phyloP scores from a whole-genome alignment of 2,888 invertebrate species.

The Meiosimyza platycephala region DNA sequence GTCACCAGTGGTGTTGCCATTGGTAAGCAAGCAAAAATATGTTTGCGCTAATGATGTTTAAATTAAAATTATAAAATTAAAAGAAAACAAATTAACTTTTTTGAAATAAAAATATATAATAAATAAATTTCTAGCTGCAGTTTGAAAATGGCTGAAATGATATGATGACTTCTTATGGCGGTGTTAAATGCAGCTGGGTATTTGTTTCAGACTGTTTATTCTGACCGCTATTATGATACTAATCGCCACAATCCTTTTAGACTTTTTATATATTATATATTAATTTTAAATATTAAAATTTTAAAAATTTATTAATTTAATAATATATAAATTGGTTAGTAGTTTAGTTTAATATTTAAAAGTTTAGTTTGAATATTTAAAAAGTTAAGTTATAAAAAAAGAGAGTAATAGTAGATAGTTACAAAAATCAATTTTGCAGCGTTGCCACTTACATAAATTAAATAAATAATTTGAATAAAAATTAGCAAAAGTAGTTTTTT shows the following conservation, averaged over 20 bases:
- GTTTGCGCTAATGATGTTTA: constrained; percentile 33
- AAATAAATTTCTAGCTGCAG: not conserved
- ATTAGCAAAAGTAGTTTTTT: too few relatives aligned
- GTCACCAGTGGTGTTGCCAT: not conserved
- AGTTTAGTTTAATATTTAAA: too few relatives aligned
- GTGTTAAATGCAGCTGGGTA: not conserved
- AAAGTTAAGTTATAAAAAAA: too few relatives aligned
- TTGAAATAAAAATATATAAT: constrained; percentile 5
- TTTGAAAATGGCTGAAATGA: constrained; percentile 4
- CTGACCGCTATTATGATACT: constrained; percentile 23
- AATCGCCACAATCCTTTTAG: constrained; percentile 24
- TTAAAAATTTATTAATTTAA: too few relatives aligned
- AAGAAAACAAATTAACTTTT: not conserved
- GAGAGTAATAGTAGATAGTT: too few relatives aligned
- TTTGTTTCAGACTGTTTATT: constrained; percentile 11
- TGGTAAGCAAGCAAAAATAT: constrained; percentile 19
- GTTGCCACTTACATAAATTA: too few relatives aligned
- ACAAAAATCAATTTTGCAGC: too few relatives aligned
- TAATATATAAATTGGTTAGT: too few relatives aligned
- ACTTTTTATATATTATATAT: not conserved
- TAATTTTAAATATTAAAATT: too few relatives aligned
- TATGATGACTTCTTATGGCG: not conserved
- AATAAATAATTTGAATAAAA: too few relatives aligned
- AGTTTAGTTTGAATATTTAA: too few relatives aligned
- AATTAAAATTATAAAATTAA: not conserved